Base-by-base conservation (phyloP, 2,888 invertebrate species). In the Tillus elongatus region DNA sequence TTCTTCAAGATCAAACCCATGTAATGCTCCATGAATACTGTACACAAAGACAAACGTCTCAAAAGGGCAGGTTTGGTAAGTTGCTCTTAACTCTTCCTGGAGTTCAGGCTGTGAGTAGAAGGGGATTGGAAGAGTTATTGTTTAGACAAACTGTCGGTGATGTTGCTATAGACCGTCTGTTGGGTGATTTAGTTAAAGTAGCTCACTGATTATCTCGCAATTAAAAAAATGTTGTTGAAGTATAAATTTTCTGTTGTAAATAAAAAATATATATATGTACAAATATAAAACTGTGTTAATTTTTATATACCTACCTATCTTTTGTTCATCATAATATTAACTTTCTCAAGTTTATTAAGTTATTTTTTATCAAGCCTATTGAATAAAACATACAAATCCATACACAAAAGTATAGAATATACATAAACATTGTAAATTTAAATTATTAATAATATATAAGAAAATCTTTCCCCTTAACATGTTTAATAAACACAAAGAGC, bases 1-100 rank as follows among this genome's bases (percentile, higher is more conserved):
- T 79, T 30, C 64, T 88, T 1, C 89, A 89, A 67, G 88, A 89
- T 49, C 86, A 88, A 60, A 82, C 84, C 0, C 77, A 87, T 41
- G 70, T 80, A 3, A 79, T 83, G 63, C 67, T 91, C 13, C 79
- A 82, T 50, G 83, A 84, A 49, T 79, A 85, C 57, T 79, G 80
- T 52, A 54, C 60, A 0, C 63, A 63, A 37, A 54, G 57, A 42
- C 63, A 63, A 32, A 51, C 59, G 9, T 51, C 43, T 11, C 59
- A 57, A 39, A 70, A 69, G 51, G 68, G 72, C 1, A 70, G 88
- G 12, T 79, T 87, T 47, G 86, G 84, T 1, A 79, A 80, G 47
- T 65, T 89, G 2, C 69, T 89, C 47, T 67, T 88, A 2, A 69
- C 85, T 2, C 63, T 90, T 36, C 83, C 88, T 1, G 73, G 77